A percentile compares a stretch with the other conserved stretches of the same genome.
These are phyloP conservation scores for Coenobita brevimanus DNA, from an alignment of 1,140 invertebrate species.

Conservation along the genomic window DNA sequence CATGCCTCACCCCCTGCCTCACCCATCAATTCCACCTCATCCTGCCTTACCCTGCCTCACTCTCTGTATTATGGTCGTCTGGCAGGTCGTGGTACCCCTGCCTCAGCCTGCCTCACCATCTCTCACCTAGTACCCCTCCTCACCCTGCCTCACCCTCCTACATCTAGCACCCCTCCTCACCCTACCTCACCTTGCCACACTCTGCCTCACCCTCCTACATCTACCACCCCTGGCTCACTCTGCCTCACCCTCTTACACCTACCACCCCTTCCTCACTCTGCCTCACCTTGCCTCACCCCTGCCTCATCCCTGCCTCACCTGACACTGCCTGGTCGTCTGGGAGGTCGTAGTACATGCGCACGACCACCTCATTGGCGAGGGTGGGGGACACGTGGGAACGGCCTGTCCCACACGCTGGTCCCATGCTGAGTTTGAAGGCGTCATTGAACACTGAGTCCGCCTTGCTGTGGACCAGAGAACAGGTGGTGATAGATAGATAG, in stretches of 20 bases:
- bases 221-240: no score
- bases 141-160: no score
- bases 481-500: neutral
- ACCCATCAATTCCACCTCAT: no score
- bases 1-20: no score
- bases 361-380: neutral
- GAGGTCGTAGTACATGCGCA: constrained; percentile 29
- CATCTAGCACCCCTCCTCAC: no score
- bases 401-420: constrained; percentile 19
- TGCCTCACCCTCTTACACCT: neutral
- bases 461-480: neutral
- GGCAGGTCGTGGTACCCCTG: no score
- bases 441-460: neutral
- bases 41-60: no score
- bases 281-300: neutral
- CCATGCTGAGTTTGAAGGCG: neutral
- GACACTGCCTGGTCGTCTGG: neutral
- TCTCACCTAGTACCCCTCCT: no score
- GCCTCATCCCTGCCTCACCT: neutral
- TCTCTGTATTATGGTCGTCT: no score
- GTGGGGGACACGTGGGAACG: neutral
- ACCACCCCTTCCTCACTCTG: neutral
- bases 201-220: no score
- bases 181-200: no score
- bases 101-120: no score